Conservation (phyloP, 2,113 vertebrate genomes). For the Planiliza haematocheilus region DNA sequence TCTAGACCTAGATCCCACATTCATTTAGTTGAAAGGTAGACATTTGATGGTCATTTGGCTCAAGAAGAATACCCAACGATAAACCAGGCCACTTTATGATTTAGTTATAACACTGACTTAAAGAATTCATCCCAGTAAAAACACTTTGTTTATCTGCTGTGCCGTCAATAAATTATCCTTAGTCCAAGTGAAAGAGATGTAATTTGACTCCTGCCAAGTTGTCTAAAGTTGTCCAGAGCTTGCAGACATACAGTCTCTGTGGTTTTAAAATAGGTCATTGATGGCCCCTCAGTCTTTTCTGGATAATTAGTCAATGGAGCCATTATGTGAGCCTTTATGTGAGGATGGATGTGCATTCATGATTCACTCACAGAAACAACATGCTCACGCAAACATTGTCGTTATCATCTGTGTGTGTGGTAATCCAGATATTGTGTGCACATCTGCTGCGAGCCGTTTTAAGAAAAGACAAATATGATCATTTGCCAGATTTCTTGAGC, state of each 20-base stretch:
- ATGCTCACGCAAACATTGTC: constrained; percentile 30
- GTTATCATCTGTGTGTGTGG: constrained; percentile 16
- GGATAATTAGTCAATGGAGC: constrained; percentile 62
- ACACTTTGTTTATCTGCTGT: not conserved
- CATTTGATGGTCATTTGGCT: too few relatives aligned
- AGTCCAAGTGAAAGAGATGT: not conserved
- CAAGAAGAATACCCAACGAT: too few relatives aligned
- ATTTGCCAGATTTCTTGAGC: not conserved
- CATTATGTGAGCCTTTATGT: constrained; percentile 61
- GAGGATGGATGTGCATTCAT: constrained; percentile 54
- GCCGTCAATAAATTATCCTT: not conserved
- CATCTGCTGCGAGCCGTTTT: too few relatives aligned
- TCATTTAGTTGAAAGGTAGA: too few relatives aligned
- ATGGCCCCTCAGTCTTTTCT: constrained; percentile 50
- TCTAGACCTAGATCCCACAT: too few relatives aligned
- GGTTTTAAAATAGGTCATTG: constrained; percentile 59
- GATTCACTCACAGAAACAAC: constrained; percentile 24
- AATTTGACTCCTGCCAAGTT: not conserved
- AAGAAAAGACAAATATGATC: not conserved
- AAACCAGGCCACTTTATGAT: too few relatives aligned
- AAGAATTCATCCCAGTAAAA: too few relatives aligned
- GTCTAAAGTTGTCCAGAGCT: constrained; percentile 9
- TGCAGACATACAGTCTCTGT: constrained; percentile 22
- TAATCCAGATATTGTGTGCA: not conserved
- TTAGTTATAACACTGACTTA: too few relatives aligned